A percentile compares a stretch with the other conserved stretches of the same genome.
These are phyloP conservation scores for Ichneumon xanthorius DNA, from an alignment of 2,888 invertebrate species.

Conservation along the genomic window DNA sequence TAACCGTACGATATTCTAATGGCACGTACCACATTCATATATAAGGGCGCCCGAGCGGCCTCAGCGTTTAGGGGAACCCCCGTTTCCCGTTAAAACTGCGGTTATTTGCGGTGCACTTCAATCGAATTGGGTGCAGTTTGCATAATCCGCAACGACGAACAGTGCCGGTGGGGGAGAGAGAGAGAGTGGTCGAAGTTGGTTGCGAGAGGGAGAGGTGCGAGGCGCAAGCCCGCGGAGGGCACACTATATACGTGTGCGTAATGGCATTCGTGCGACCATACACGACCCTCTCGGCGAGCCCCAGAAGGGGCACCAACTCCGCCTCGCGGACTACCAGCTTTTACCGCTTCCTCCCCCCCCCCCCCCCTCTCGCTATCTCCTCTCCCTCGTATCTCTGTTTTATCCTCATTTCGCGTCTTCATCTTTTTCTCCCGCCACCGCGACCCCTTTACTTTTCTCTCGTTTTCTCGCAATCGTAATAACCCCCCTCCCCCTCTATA, in stretches of 20 bases:
- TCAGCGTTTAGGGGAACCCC: slow-evolving; percentile 79
- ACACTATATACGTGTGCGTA: slow-evolving; percentile 30
- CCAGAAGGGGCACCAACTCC: slow-evolving; percentile 39
- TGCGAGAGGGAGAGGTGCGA: slow-evolving; percentile 12
- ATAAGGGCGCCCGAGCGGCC: slow-evolving; percentile 55
- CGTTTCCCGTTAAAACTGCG: slow-evolving; percentile 79
- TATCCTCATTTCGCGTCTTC: slow-evolving; percentile 58
- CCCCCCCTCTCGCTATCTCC: slow-evolving; percentile 12
- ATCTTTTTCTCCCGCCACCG: slow-evolving; percentile 47
- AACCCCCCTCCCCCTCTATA: not conserved
- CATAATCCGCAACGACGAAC: slow-evolving; percentile 80
- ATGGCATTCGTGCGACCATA: slow-evolving; percentile 50
- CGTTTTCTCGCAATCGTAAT: slow-evolving; percentile 6
- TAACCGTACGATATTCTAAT: slow-evolving; percentile 77
- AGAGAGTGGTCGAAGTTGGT: slow-evolving; percentile 26
- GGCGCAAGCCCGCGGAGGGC: not conserved
- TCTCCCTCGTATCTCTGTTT: slow-evolving; percentile 36
- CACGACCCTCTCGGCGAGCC: slow-evolving; percentile 48
- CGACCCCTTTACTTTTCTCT: slow-evolving; percentile 8
- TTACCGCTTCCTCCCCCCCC: slow-evolving; percentile 15
- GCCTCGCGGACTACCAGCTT: slow-evolving; percentile 17
- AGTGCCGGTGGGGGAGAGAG: slow-evolving; percentile 53
- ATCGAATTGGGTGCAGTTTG: slow-evolving; percentile 84
- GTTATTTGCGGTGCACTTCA: slow-evolving; percentile 84
- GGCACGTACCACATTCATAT: slow-evolving; percentile 67